A percentile compares a stretch with the other conserved stretches of the same genome.
Evolutionary conservation across 1,140 invertebrate species (phyloP).

Genomic region (Halesus radiatus): DNA sequence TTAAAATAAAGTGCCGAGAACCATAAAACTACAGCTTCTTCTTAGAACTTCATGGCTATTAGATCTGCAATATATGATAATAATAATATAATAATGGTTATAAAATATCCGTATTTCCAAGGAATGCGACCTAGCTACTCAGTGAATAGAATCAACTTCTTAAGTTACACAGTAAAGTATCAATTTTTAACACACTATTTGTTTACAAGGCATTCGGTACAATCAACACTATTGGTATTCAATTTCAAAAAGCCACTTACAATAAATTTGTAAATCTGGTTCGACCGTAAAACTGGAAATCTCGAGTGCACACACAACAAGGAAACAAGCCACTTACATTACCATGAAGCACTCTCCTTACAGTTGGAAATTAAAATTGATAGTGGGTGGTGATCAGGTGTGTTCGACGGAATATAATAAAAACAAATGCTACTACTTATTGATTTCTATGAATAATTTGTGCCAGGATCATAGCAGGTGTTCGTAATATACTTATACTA

Average conservation of each 20-base stretch:
- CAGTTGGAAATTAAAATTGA: constrained; percentile 38
- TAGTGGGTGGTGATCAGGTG: constrained; percentile 30
- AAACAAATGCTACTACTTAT: constrained; percentile 42
- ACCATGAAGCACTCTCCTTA: constrained; percentile 11
- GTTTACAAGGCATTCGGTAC: not conserved
- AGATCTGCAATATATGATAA: too few species aligned
- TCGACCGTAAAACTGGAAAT: not conserved
- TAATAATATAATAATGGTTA: too few species aligned
- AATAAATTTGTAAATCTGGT: not conserved
- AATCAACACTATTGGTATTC: not conserved
- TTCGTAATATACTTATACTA: not conserved
- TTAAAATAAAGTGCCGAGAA: too few species aligned
- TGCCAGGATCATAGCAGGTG: constrained; percentile 48
- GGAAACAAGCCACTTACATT: constrained; percentile 5
- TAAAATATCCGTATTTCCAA: not conserved
- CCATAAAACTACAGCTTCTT: too few species aligned
- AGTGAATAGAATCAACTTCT: constrained; percentile 22
- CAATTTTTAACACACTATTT: not conserved
- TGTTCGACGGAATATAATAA: constrained; percentile 9
- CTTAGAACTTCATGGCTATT: too few species aligned
- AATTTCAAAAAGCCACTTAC: not conserved
- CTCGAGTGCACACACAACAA: not conserved
- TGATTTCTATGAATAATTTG: constrained; percentile 43
- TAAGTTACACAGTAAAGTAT: constrained; percentile 14
- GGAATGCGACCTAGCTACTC: constrained; percentile 43